These are phyloP conservation scores for Eulemur coronatus DNA, from an alignment of 2,797 vertebrate species.

Conservation along the genomic window DNA sequence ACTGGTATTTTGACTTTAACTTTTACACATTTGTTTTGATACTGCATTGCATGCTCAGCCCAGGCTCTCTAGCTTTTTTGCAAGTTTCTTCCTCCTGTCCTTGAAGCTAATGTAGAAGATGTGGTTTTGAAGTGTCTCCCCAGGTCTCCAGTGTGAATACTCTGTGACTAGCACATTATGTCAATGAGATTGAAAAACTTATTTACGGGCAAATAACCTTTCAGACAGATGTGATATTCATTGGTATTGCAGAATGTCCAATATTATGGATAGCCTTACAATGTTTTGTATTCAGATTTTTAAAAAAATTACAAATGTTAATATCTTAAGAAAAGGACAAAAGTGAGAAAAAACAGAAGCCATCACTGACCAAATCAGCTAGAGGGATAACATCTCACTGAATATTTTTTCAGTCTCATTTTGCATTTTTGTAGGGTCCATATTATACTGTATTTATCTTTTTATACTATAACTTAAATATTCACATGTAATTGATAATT, in stretches of 20 bases:
- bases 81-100: slow-evolving; percentile 25
- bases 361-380: background rate
- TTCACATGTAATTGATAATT: background rate
- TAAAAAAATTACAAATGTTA: background rate
- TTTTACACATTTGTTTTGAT: slow-evolving; percentile 79
- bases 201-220: background rate
- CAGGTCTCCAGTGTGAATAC: background rate
- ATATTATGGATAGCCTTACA: background rate
- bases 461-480: background rate
- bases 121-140: background rate
- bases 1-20: slow-evolving; percentile 73
- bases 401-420: background rate
- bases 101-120: background rate
- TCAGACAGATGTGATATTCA: background rate
- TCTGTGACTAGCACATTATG: background rate
- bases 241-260: background rate
- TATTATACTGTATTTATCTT: background rate
- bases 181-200: background rate
- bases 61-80: slow-evolving; percentile 32
- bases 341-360: background rate
- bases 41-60: slow-evolving; percentile 4
- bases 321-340: background rate
- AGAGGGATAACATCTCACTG: background rate
- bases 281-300: background rate
- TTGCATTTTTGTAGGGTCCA: background rate